phyloP scores from a whole-genome alignment of 1,140 invertebrate genomes.

The Mycetomoellerius zeteki region DNA sequence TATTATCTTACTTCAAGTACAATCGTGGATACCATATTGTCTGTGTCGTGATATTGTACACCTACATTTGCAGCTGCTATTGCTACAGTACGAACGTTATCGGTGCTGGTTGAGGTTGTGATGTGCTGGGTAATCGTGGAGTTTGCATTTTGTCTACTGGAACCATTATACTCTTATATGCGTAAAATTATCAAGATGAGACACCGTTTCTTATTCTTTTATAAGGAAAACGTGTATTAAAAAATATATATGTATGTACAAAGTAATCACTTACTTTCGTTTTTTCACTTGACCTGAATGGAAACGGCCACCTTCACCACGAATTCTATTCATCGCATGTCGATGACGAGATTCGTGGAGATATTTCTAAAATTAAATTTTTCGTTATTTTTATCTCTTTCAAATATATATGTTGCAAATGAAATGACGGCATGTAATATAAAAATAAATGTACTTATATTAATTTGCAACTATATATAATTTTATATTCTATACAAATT shows the following conservation, averaged over 20 bases:
- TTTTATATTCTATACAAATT: background rate
- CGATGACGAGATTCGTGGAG: constrained; percentile 99
- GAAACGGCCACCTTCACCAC: constrained; percentile 98
- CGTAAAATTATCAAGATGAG: constrained; percentile 66
- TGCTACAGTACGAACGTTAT: constrained; percentile 79
- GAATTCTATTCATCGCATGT: constrained; percentile 98
- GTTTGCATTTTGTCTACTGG: constrained; percentile 75
- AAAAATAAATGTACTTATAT: background rate
- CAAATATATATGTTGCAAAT: constrained; percentile 2
- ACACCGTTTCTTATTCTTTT: constrained; percentile 47
- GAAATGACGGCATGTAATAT: background rate
- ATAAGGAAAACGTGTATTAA: constrained; percentile 3
- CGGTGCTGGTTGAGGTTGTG: constrained; percentile 76
- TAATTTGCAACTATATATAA: background rate
- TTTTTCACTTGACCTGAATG: constrained; percentile 92
- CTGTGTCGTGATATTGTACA: constrained; percentile 79
- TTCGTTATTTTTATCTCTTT: background rate
- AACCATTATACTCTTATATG: constrained; percentile 75
- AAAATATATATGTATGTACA: constrained; percentile 2
- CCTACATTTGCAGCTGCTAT: constrained; percentile 79
- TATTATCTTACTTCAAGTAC: constrained; percentile 80
- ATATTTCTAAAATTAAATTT: constrained; percentile 94
- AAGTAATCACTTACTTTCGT: constrained; percentile 83
- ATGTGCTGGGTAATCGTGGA: constrained; percentile 77
- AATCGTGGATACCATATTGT: constrained; percentile 79